phyloP scores from a whole-genome alignment of 2,797 vertebrate species.

The Sphenopsis melanotis region DNA sequence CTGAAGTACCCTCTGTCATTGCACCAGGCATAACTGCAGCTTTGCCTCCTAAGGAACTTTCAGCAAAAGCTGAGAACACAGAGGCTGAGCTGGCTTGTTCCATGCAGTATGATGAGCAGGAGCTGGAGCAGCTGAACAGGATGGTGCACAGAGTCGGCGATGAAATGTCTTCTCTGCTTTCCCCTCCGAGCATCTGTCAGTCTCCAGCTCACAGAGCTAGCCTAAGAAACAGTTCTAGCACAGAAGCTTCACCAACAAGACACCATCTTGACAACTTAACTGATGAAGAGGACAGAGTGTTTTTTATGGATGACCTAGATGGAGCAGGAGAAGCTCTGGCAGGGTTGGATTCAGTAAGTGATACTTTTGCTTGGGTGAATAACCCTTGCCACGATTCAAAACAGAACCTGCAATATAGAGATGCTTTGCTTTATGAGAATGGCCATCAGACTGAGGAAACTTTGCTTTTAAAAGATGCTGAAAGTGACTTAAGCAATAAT shows the following conservation, averaged over 20 bases:
- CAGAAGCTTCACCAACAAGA: slow-evolving; percentile 80
- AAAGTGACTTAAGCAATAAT: slow-evolving; percentile 66
- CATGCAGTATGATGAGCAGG: slow-evolving; percentile 97
- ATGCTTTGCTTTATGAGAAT: slow-evolving; percentile 57
- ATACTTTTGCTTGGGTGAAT: slow-evolving; percentile 48
- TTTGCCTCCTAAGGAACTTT: slow-evolving; percentile 66
- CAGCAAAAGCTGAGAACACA: slow-evolving; percentile 73
- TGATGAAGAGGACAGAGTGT: slow-evolving; percentile 90
- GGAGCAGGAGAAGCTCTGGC: slow-evolving; percentile 72
- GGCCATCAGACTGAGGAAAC: slow-evolving; percentile 57
- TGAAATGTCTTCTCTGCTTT: slow-evolving; percentile 94
- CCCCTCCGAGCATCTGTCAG: slow-evolving; percentile 88
- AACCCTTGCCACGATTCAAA: slow-evolving; percentile 42
- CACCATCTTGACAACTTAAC: slow-evolving; percentile 27
- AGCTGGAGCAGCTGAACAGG: slow-evolving; percentile 92
- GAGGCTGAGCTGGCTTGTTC: slow-evolving; percentile 93
- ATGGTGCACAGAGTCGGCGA: slow-evolving; percentile 94
- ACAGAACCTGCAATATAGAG: slow-evolving; percentile 42
- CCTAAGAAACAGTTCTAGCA: slow-evolving; percentile 75
- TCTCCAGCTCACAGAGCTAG: slow-evolving; percentile 82
- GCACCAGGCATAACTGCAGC: slow-evolving; percentile 46
- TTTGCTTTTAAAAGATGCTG: slow-evolving; percentile 64
- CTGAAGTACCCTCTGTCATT: slow-evolving; percentile 71
- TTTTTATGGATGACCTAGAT: slow-evolving; percentile 96
- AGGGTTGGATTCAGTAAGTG: slow-evolving; percentile 57